Percentiles rank a stretch among this genome's conserved stretches.
These are phyloP conservation scores for Euclidia mi DNA, from an alignment of 2,888 invertebrate species.

Conservation along the genomic window DNA sequence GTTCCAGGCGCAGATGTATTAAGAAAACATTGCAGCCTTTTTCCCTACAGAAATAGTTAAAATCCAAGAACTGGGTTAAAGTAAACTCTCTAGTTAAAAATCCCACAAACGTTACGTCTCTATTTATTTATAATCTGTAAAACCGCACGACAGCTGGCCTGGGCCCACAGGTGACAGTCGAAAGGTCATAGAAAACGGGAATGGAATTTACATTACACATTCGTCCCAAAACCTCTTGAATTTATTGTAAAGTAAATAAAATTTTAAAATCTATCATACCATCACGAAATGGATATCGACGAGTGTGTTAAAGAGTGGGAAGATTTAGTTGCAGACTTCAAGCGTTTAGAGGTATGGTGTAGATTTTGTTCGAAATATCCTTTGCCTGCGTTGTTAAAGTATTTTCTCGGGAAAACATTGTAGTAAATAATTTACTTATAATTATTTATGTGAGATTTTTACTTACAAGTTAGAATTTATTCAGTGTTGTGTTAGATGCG, in stretches of 20 bases:
- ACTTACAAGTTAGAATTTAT: no score
- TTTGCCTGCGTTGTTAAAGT: slow-evolving; percentile 19
- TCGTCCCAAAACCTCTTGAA: slow-evolving; percentile 33
- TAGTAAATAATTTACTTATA: background rate
- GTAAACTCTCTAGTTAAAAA: no score
- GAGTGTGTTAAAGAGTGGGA: slow-evolving; percentile 94
- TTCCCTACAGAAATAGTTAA: no score
- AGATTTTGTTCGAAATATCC: background rate
- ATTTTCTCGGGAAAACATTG: background rate
- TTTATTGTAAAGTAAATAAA: slow-evolving; percentile 41
- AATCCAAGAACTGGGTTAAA: no score
- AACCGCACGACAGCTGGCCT: slow-evolving; percentile 32
- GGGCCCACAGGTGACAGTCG: slow-evolving; percentile 26
- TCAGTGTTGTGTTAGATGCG: no score
- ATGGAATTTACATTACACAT: slow-evolving; percentile 42
- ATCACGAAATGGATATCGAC: slow-evolving; percentile 88
- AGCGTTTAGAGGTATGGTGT: slow-evolving; percentile 93
- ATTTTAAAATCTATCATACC: slow-evolving; percentile 36
- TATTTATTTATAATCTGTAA: slow-evolving; percentile 27
- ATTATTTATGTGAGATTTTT: no score
- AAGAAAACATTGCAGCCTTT: no score
- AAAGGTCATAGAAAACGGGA: slow-evolving; percentile 48
- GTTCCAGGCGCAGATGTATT: no score
- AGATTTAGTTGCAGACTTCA: slow-evolving; percentile 94
- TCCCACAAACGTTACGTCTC: background rate